These are phyloP conservation scores for Tetrapedia diversipes DNA, from an alignment of 2,888 invertebrate species.

Conservation along the genomic window DNA sequence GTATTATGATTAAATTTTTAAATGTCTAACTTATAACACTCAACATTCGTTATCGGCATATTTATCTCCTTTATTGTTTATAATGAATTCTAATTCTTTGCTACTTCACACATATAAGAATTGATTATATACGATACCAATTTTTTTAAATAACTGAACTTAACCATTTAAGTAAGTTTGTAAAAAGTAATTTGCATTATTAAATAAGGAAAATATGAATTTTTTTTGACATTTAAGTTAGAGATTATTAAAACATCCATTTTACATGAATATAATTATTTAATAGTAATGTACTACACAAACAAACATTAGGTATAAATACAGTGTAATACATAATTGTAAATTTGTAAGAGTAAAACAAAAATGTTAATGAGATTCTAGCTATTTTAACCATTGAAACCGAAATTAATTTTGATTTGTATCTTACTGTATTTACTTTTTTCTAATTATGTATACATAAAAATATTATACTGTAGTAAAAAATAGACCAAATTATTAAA, in stretches of 20 bases:
- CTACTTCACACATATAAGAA: neutral
- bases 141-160: conserved; percentile 31
- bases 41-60: conserved; percentile 12
- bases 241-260: conserved; percentile 24
- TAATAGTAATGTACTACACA: conserved; percentile 23
- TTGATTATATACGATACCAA: conserved; percentile 50
- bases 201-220: conserved; percentile 1
- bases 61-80: conserved; percentile 2
- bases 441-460: conserved; percentile 12
- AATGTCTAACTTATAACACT: conserved; percentile 15
- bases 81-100: neutral
- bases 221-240: conserved; percentile 14
- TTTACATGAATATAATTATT: conserved; percentile 25
- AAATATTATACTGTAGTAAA: conserved; percentile 23
- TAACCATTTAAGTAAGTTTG: conserved; percentile 39
- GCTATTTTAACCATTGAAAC: conserved; percentile 17
- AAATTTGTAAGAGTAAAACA: conserved; percentile 38
- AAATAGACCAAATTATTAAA: conserved; percentile 31
- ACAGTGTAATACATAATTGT: conserved; percentile 25
- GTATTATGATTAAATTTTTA: conserved; percentile 20
- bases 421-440: conserved; percentile 6
- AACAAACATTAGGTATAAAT: conserved; percentile 16
- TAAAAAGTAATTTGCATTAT: conserved; percentile 27
- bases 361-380: conserved; percentile 21
- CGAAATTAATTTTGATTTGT: conserved; percentile 20